phyloP scores from a whole-genome alignment of 1,140 invertebrate species.

The Mylabris phalerata region DNA sequence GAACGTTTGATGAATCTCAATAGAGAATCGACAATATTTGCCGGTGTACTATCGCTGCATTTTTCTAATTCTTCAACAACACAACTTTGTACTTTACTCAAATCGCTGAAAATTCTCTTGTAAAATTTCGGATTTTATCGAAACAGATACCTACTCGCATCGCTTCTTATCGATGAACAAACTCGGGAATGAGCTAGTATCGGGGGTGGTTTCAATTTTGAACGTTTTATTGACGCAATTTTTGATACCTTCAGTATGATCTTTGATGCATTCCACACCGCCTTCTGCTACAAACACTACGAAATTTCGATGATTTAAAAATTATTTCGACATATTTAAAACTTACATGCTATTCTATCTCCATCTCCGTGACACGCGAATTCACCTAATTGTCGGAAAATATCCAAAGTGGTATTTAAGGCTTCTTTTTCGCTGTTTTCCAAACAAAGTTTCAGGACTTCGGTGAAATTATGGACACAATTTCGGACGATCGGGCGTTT shows the following conservation, averaged over 20 bases:
- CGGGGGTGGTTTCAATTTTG: conserved; percentile 20
- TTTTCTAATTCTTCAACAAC: conserved; percentile 57
- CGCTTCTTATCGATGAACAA: conserved; percentile 26
- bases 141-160: conserved; percentile 29
- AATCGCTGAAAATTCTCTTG: conserved; percentile 46
- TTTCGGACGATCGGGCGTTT: conserved; percentile 51
- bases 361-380: conserved; percentile 73
- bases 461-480: conserved; percentile 56
- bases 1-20: conserved; percentile 52
- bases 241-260: conserved; percentile 23
- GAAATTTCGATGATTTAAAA: conserved; percentile 16
- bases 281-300: conserved; percentile 38
- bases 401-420: conserved; percentile 52
- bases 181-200: conserved; percentile 6
- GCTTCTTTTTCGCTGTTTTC: conserved; percentile 51
- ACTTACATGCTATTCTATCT: conserved; percentile 68
- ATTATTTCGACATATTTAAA: not conserved
- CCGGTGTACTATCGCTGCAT: conserved; percentile 66
- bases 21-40: conserved; percentile 69
- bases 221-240: conserved; percentile 30
- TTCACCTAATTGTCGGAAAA: conserved; percentile 57
- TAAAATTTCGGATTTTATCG: not conserved
- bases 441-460: conserved; percentile 55
- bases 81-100: conserved; percentile 57
- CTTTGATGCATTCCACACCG: conserved; percentile 29